Evolutionary conservation across 2,113 vertebrate genomes (phyloP), one percentile per base, ranked within the genome.

Genomic region (Silurus meridionalis): DNA sequence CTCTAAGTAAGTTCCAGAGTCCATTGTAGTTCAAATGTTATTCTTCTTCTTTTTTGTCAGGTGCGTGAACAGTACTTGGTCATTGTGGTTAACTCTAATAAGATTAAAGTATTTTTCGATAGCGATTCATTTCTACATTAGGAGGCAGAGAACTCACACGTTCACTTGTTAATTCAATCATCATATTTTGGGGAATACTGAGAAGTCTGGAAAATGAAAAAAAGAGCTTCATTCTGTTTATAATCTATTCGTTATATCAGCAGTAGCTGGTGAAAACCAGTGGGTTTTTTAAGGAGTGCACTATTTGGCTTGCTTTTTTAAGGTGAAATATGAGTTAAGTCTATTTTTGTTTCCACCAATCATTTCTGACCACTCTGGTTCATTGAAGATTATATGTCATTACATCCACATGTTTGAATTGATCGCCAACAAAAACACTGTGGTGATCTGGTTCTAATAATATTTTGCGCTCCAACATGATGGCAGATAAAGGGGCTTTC

Each of bases 11-110:
- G 92, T 94, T 93, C 91, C 87, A 57, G 89, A 88, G 90, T 92
- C 94, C 92, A 94, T 95, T 95, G 94, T 95, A 92, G 91, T 92
- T 94, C 89, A 93, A 94, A 94, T 94, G 93, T 94, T 93, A 92
- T 92, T 92, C 86, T 93, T 94, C 94, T 92, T 94, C 92, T 95
- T 37, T 37, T 37, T 93, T 93, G 91, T 91, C 91, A 90, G 82
- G 86, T 83, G 60, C 83, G 90, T 87, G 94, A 95, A 94, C 93
- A 93, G 94, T 92, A 91, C 90, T 92, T 92, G 89, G 92, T 93
- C 93, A 93, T 92, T 94, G 94, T 93, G 92, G 90, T 93, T 91
- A 88, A 93, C 91, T 91, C 90, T 92, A 94, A 94, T 93, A 94
- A 93, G 94, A 95, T 94, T 94, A 94, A 95, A 95, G 92, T 89